Evolutionary conservation across 2,797 vertebrate species (phyloP), one percentile per base, ranked within the genome.

Genomic region (Eulemur rubriventer): DNA sequence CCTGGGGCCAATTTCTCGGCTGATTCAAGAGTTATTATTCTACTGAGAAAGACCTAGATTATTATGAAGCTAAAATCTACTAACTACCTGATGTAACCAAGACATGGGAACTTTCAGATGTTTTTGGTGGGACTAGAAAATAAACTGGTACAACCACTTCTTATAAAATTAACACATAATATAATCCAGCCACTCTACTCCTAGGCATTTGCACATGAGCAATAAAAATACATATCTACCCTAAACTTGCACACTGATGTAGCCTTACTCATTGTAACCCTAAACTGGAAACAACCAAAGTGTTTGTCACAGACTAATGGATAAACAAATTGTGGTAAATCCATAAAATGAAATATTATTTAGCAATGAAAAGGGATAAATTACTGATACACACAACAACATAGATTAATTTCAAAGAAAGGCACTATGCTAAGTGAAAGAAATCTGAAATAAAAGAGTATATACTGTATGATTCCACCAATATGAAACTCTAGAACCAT

Each of bases 31-130:
- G 10, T 89, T n/a, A 43, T 63, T 70, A 22, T 76, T 86, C 13
- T 70, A 10, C 38, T 33, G 30, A 83, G 35, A 88, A 95, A 84
- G 43, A 55, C 4, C 35, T 70, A 88, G 38, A 91, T 83, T 67
- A n/a, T 82, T 13, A 72, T 72, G 35, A 95, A 80, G 35, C 83
- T 70, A 91, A 91, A 95, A 70, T 81, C n/a, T 35, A 72, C 3
- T 59, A 55, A 67, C 46, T 52, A 46, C 35, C 20, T 50, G 18
- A 57, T 57, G 24, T 4, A 26, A 78, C 14, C 33, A 76, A 79
- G n/a, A 85, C 0, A 35, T 4, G 89, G 16, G 48, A 35, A 78
- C 35, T 81, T 50, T 76, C 22, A 50, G 20, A 75, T 9, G 7
- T 84, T 86, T 80, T 50, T 89, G 30, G 13, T 59, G 57, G 50